Percentiles rank a stretch among this genome's conserved stretches.
phyloP scores from a whole-genome alignment of 2,888 invertebrate species.

The Thumatha senex region DNA sequence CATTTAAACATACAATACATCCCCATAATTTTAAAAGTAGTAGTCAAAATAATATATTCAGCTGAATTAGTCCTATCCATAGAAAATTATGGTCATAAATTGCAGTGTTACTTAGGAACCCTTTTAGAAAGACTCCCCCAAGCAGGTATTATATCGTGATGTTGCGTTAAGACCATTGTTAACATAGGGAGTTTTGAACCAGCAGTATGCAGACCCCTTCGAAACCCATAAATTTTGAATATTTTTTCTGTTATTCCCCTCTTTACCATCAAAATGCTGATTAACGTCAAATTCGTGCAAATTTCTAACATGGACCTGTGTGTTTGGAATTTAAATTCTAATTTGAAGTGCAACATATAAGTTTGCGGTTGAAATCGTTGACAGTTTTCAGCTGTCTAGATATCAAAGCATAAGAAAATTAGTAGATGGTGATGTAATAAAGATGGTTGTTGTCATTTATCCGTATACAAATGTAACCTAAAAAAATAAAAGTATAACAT shows the following conservation, averaged over 20 bases:
- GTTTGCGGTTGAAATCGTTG: too few species aligned
- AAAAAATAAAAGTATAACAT: too few species aligned
- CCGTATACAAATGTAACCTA: neutral
- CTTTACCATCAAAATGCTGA: slow-evolving; percentile 5
- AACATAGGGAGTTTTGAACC: slow-evolving; percentile 12
- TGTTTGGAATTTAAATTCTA: neutral
- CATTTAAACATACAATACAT: too few species aligned
- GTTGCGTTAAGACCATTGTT: slow-evolving; percentile 23
- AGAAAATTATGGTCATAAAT: slow-evolving; percentile 18
- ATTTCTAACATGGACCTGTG: neutral
- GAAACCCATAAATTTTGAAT: slow-evolving; percentile 14
- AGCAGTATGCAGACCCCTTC: slow-evolving; percentile 6
- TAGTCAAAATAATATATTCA: too few species aligned
- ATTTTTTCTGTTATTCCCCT: slow-evolving; percentile 2
- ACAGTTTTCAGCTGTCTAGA: too few species aligned
- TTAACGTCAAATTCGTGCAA: slow-evolving; percentile 1
- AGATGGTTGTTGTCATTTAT: too few species aligned
- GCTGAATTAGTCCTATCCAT: neutral
- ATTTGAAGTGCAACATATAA: neutral
- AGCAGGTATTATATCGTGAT: slow-evolving; percentile 13
- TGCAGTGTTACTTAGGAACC: slow-evolving; percentile 29
- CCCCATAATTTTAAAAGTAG: too few species aligned
- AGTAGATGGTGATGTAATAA: too few species aligned
- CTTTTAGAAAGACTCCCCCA: slow-evolving; percentile 27
- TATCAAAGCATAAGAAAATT: too few species aligned